These are phyloP conservation scores for Mythimna loreyi DNA, from an alignment of 2,888 invertebrate genomes.

Conservation along the genomic window DNA sequence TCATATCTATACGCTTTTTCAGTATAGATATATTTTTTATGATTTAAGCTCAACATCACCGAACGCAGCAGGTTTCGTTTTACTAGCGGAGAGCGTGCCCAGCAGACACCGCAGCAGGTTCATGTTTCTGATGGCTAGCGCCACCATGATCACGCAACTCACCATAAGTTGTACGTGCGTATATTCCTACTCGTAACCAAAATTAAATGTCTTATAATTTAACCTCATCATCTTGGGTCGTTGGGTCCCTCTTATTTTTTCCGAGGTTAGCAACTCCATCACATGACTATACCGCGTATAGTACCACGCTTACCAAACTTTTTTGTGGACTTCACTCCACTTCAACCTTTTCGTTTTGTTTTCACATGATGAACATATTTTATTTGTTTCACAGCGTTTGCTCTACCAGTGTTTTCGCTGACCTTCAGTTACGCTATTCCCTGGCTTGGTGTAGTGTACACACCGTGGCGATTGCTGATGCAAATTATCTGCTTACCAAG, in stretches of 20 bases:
- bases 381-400: constrained; percentile 70
- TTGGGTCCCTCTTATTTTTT: too few relatives aligned
- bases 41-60: constrained; percentile 81
- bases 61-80: constrained; percentile 82
- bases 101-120: constrained; percentile 74
- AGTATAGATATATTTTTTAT: neutral
- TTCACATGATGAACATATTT: neutral
- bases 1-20: too few relatives aligned
- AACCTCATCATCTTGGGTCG: too few relatives aligned
- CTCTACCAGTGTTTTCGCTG: constrained; percentile 77
- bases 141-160: constrained; percentile 79
- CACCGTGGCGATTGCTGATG: constrained; percentile 94
- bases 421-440: constrained; percentile 78
- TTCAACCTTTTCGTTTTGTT: too few relatives aligned
- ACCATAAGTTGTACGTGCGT: constrained; percentile 73
- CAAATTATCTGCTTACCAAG: constrained; percentile 92
- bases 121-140: constrained; percentile 83
- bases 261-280: neutral
- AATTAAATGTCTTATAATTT: too few relatives aligned
- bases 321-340: neutral
- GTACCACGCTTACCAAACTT: neutral
- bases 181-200: too few relatives aligned
- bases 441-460: constrained; percentile 87
- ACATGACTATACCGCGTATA: neutral
- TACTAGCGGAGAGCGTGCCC: constrained; percentile 81